A percentile compares a stretch with the other conserved stretches of the same genome.
phyloP scores from a whole-genome alignment of 2,797 vertebrate genomes.

The Eupleurogrammus muticus region DNA sequence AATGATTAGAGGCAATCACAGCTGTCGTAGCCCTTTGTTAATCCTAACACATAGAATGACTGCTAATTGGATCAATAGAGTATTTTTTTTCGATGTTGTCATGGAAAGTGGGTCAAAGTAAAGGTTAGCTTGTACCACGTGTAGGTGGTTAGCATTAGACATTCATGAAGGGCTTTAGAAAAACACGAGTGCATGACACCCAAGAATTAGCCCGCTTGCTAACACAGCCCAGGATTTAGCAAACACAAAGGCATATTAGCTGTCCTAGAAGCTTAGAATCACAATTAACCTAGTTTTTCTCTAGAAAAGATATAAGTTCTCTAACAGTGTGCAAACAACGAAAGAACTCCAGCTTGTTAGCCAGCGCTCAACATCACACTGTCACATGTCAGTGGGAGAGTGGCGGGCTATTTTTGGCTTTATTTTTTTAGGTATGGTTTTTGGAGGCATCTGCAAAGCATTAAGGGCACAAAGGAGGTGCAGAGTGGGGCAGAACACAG shows the following conservation, averaged over 20 bases:
- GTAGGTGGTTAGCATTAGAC: slow-evolving; percentile 28
- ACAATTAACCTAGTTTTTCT: not conserved
- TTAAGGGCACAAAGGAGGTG: slow-evolving; percentile 55
- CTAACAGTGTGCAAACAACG: not conserved
- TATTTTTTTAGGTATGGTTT: slow-evolving; percentile 43
- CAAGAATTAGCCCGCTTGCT: slow-evolving; percentile 15
- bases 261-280: not conserved
- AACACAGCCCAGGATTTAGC: slow-evolving; percentile 18
- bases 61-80: slow-evolving; percentile 31
- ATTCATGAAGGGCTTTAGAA: slow-evolving; percentile 30
- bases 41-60: slow-evolving; percentile 16
- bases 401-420: slow-evolving; percentile 47
- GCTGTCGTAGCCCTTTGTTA: slow-evolving; percentile 10
- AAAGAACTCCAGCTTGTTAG: slow-evolving; percentile 8
- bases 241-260: slow-evolving; percentile 13
- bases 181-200: slow-evolving; percentile 28
- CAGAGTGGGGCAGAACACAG: slow-evolving; percentile 13
- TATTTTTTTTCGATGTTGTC: slow-evolving; percentile 15
- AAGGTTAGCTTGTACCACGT: slow-evolving; percentile 22
- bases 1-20: slow-evolving; percentile 4
- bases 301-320: not conserved
- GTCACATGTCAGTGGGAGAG: slow-evolving; percentile 11
- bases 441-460: slow-evolving; percentile 72
- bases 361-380: slow-evolving; percentile 21
- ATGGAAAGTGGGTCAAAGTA: slow-evolving; percentile 25